Conservation (phyloP, 2,797 vertebrate genomes). For the Lycodopsis pacificus region DNA sequence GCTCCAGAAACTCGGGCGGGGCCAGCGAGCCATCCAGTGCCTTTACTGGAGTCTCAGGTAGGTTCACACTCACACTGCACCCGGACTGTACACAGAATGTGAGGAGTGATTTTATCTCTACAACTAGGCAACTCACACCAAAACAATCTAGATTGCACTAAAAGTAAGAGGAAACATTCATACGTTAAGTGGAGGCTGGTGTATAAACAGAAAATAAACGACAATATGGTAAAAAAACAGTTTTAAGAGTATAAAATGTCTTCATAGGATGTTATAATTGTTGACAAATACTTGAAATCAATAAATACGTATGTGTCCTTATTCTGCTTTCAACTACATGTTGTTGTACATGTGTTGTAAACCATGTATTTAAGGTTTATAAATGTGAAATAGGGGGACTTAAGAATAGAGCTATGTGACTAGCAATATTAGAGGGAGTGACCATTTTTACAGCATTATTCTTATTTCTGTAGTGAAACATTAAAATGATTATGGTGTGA, state of each 20-base stretch:
- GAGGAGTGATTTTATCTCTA: not conserved
- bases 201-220: not conserved
- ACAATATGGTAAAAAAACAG: not conserved
- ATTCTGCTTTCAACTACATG: not conserved
- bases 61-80: not conserved
- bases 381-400: not conserved
- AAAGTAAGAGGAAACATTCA: not conserved
- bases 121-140: not conserved
- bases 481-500: not conserved
- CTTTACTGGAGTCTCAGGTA: slow-evolving; percentile 79
- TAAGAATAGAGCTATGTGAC: not conserved
- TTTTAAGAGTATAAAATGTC: not conserved
- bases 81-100: not conserved
- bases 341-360: not conserved
- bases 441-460: not conserved
- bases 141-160: too few relatives aligned
- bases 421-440: not conserved
- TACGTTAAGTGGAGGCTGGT: not conserved
- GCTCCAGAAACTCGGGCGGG: slow-evolving; percentile 76
- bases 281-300: not conserved
- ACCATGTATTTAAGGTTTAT: not conserved
- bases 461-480: not conserved
- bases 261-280: not conserved
- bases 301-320: not conserved
- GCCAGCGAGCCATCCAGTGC: slow-evolving; percentile 67